phyloP scores from a whole-genome alignment of 2,113 vertebrate species.

The Petroica traversi region DNA sequence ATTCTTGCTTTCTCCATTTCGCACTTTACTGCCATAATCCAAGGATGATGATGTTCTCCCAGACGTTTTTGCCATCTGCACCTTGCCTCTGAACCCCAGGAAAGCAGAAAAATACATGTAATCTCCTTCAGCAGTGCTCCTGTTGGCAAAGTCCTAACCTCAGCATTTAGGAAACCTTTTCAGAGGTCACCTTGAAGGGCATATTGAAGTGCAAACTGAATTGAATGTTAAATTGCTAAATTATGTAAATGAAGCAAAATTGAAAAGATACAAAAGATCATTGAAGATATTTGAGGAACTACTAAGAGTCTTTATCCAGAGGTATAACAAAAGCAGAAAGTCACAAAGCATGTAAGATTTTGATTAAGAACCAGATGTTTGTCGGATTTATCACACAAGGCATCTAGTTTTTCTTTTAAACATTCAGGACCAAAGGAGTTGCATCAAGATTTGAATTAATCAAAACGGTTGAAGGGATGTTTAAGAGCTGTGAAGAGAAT shows the following conservation, averaged over 20 bases:
- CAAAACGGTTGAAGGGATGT: background rate
- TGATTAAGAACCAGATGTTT: constrained; percentile 4
- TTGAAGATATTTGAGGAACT: background rate
- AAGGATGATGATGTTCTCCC: background rate
- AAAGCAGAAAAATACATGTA: background rate
- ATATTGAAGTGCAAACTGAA: background rate
- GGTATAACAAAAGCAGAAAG: background rate
- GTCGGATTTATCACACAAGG: background rate
- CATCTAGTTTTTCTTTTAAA: constrained; percentile 7
- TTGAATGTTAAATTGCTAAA: background rate
- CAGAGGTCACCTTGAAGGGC: background rate
- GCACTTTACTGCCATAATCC: background rate
- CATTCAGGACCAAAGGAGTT: background rate
- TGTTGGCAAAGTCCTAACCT: background rate
- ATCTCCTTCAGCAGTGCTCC: background rate
- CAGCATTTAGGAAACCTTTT: constrained; percentile 34
- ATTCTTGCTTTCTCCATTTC: background rate
- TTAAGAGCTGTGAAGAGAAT: background rate
- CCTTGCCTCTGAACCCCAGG: background rate
- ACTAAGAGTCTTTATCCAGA: background rate
- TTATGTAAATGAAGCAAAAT: constrained; percentile 13
- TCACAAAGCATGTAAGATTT: background rate
- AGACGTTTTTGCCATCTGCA: background rate
- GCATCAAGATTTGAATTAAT: background rate
- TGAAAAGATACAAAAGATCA: background rate